Evolutionary conservation across 2,797 vertebrate genomes (phyloP).

Genomic region (Pseudomugil tenellus): DNA sequence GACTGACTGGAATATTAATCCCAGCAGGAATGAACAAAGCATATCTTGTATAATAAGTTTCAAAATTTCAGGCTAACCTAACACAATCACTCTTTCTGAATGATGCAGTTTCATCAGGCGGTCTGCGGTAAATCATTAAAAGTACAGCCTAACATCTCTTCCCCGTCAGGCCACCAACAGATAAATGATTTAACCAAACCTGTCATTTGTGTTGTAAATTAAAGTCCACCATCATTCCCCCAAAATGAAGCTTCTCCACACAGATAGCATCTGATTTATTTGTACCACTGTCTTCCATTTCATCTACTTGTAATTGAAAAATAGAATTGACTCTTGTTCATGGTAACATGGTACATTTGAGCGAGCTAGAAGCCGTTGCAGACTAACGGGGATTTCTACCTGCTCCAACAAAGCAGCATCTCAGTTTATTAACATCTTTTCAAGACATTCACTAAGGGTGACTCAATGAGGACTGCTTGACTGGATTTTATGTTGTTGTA

Average conservation of each 20-base stretch:
- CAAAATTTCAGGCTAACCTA: neutral
- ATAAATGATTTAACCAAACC: slow-evolving; percentile 34
- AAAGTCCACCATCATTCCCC: slow-evolving; percentile 33
- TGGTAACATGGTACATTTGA: slow-evolving; percentile 30
- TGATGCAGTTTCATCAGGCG: neutral
- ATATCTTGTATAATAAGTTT: neutral
- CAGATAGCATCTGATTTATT: slow-evolving; percentile 44
- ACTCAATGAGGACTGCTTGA: slow-evolving; percentile 7
- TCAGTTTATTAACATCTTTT: slow-evolving; percentile 32
- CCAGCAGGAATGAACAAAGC: neutral
- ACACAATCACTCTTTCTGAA: neutral
- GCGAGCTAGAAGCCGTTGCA: slow-evolving; percentile 22
- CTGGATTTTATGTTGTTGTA: slow-evolving; percentile 3
- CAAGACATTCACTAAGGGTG: slow-evolving; percentile 12
- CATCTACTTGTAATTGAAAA: slow-evolving; percentile 47
- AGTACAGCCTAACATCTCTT: neutral
- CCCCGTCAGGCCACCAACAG: neutral
- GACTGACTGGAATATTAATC: neutral
- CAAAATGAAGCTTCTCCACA: slow-evolving; percentile 37
- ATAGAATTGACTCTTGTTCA: slow-evolving; percentile 42
- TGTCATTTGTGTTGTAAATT: slow-evolving; percentile 50
- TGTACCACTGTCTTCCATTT: slow-evolving; percentile 31
- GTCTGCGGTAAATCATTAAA: neutral
- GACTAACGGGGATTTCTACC: slow-evolving; percentile 26
- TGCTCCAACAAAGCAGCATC: slow-evolving; percentile 13